phyloP scores from a whole-genome alignment of 2,113 vertebrate genomes.

The Ivindomyrus marchei region DNA sequence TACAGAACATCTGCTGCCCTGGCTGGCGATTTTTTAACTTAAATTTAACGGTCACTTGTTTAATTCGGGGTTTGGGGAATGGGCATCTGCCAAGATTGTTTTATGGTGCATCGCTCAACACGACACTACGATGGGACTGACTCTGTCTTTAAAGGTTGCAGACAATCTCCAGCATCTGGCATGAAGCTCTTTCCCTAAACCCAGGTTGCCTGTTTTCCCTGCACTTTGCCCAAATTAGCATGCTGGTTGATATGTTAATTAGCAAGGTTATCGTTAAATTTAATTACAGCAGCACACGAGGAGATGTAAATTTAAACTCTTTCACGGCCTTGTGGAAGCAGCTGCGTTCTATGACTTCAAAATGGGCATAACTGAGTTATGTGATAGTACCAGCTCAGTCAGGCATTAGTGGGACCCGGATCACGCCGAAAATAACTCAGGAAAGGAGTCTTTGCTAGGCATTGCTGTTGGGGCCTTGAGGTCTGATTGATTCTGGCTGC shows the following conservation, averaged over 20 bases:
- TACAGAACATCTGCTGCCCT: constrained; percentile 19
- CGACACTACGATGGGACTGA: background rate
- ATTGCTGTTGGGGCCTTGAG: background rate
- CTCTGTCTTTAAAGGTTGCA: background rate
- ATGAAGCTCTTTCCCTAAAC: background rate
- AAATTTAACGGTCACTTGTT: constrained; percentile 1
- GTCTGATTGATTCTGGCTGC: background rate
- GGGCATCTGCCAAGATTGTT: background rate
- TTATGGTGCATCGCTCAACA: background rate
- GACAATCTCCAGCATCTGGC: constrained; percentile 10
- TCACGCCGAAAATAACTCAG: background rate
- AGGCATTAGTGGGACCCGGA: background rate
- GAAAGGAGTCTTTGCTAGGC: background rate
- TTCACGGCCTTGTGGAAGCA: background rate
- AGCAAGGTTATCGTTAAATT: constrained; percentile 10
- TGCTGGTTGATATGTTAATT: constrained; percentile 19
- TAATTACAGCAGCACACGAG: background rate
- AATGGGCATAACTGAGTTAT: background rate
- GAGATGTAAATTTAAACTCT: background rate
- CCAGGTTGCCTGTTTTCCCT: background rate
- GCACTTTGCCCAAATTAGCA: constrained; percentile 13
- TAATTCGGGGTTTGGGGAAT: background rate
- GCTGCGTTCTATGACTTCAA: background rate
- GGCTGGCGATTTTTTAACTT: background rate
- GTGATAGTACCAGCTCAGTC: background rate